Base-by-base conservation (phyloP, 37 sponge, comb jelly and placozoan genomes). In the Mnemiopsis leidyi region DNA sequence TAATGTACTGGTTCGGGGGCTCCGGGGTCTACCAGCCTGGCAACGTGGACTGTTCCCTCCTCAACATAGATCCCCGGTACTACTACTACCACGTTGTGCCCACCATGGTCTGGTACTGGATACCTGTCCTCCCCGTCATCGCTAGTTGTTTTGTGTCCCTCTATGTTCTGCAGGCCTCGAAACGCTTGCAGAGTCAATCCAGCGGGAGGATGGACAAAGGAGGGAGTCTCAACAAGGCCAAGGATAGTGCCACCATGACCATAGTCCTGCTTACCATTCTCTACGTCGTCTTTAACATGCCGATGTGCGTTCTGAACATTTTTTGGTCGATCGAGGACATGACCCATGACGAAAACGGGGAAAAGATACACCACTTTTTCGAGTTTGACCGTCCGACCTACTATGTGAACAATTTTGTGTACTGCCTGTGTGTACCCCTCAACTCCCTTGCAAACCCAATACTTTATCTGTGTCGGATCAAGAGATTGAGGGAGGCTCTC, bases 361-460 rank as follows among this genome's bases (percentile, higher is more conserved):
- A 71, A 5, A 13, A 23, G 75, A 29, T 71, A 29, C 28, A 85
- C 30, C 23, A 37, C 29, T 85, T 29, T 28, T 40, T 40, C 48
- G 24, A 18, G 48, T 85, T 85, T 39, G 90, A 85, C 23, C 2
- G 20, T 0, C 90, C 90, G 24, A 85, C 90, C 1, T 85, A 85
- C 48, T 85, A 85, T 28, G 61, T 85, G 30, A 40, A 38, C 90
- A 85, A 85, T 25, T n/a, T 85, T 13, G 61, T 85, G 30, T 85
- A 85, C 90, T 85, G 90, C 61, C 23, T 85, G 9, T 85, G 90
- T 39, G 90, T 85, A 0, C 90, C 90, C 1, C 90, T 85, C 0
- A 85, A 85, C 90, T 85, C 90, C 16, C 90, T 85, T 3, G 90
- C 90, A 28, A 85, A 85, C 61, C 90, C 90, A 39, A 40, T 85